Evolutionary conservation across 2,113 vertebrate species (phyloP), one percentile per base, ranked within the genome.

Genomic region (Mohoua ochrocephala): DNA sequence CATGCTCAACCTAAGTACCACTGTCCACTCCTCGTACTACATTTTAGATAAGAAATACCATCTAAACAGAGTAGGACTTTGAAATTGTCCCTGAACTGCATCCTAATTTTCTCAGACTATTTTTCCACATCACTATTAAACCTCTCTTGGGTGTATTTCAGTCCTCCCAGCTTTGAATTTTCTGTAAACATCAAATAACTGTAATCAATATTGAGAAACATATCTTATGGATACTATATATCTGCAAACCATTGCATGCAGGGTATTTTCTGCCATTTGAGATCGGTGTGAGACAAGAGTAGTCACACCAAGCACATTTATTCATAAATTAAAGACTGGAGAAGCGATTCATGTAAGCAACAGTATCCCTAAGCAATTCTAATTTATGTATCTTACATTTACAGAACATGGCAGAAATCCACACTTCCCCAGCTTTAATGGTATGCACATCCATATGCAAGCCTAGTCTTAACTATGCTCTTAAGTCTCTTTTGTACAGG

Each of bases 381-480:
- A 96, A 95, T 95, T 93, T 95, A 95, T 91, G 87, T 94, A 90
- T 94, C 92, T 90, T 88, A 53, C 52, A 63, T 79, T 93, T 87
- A 86, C 75, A 97, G 70, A 86, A 90, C 39, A 56, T 77, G 75
- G 75, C 85, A 96, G 87, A 96, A 94, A 94, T 91, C 75, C 95
- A 96, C 82, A 39, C 13, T 57, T 91, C 44, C 42, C 56, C 37
- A 79, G 75, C 33, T 79, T 54, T 73, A 90, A 91, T 50, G 31
- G 31, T 69, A 92, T 85, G 79, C 65, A 84, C 69, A 92, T 75
- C 85, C 85, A 83, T 92, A 90, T 68, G 85, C 83, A 93, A 87
- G 33, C 49, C 60, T 28, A 63, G 52, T 18, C 50, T 93, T 87
- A 77, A 65, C 83, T 64, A n/a, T 37, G 41, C 28, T 96, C 44